Conservation (phyloP, 2,797 vertebrate genomes). For the Choloepus didactylus region DNA sequence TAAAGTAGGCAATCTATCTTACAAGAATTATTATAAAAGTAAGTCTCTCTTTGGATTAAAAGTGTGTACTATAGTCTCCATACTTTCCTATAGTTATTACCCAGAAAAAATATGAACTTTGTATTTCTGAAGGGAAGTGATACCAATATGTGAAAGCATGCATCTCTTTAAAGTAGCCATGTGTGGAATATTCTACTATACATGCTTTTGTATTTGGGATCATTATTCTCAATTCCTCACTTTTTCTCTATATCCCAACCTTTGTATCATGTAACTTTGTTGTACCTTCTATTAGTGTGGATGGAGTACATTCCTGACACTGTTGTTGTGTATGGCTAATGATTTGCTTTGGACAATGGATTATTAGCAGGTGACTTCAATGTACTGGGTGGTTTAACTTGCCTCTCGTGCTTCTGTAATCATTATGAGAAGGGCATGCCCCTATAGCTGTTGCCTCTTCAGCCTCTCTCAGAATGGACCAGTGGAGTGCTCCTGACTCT, state of each 20-base stretch:
- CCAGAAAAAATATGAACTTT: background rate
- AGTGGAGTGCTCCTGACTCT: no score
- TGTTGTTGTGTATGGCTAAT: background rate
- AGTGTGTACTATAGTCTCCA: background rate
- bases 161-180: background rate
- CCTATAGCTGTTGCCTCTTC: background rate
- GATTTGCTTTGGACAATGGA: background rate
- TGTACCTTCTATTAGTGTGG: no score
- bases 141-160: background rate
- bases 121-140: background rate
- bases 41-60: background rate
- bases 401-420: background rate
- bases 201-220: background rate
- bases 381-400: background rate
- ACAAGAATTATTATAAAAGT: background rate
- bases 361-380: background rate
- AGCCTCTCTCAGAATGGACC: background rate
- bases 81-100: background rate
- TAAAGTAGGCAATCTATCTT: background rate
- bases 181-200: background rate
- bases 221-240: background rate
- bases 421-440: background rate
- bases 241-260: background rate
- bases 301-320: background rate
- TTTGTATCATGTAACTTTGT: background rate